Percentiles rank a stretch among this genome's conserved stretches.
These are phyloP conservation scores for Papilio elwesi DNA, from an alignment of 2,888 invertebrate species.

Conservation along the genomic window DNA sequence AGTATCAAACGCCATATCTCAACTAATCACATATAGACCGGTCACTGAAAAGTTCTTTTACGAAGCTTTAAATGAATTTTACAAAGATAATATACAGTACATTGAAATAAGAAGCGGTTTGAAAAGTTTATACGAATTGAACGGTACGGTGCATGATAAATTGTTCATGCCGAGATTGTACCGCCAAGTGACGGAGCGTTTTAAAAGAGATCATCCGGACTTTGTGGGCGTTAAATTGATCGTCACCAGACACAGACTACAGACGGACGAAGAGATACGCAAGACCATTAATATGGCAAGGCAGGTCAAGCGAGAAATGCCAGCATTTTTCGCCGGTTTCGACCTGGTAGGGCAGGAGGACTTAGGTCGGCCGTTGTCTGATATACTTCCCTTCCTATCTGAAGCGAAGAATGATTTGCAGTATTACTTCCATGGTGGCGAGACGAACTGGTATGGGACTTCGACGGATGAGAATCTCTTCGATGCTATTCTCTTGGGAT, in stretches of 20 bases:
- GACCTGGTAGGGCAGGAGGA: conserved; percentile 94
- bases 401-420: conserved; percentile 80
- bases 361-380: conserved; percentile 85
- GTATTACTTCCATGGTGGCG: conserved; percentile 91
- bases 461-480: conserved; percentile 88
- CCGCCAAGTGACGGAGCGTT: conserved; percentile 81
- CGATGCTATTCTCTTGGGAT: conserved; percentile 89
- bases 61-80: conserved; percentile 84
- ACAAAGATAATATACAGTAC: conserved; percentile 88
- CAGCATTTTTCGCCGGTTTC: conserved; percentile 89
- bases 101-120: conserved; percentile 87
- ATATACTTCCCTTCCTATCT: conserved; percentile 83
- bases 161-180: conserved; percentile 83
- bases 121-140: conserved; percentile 85
- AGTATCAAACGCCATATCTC: conserved; percentile 79
- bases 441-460: conserved; percentile 89
- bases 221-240: conserved; percentile 88
- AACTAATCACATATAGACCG: conserved; percentile 85
- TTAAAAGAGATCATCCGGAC: conserved; percentile 84
- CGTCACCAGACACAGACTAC: conserved; percentile 67
- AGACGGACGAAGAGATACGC: conserved; percentile 64
- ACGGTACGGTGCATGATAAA: conserved; percentile 81
- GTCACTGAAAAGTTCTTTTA: conserved; percentile 86
- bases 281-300: conserved; percentile 66
- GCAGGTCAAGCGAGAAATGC: conserved; percentile 78